Base-by-base conservation (phyloP, 2,797 vertebrate genomes). In the Falco concolor region DNA sequence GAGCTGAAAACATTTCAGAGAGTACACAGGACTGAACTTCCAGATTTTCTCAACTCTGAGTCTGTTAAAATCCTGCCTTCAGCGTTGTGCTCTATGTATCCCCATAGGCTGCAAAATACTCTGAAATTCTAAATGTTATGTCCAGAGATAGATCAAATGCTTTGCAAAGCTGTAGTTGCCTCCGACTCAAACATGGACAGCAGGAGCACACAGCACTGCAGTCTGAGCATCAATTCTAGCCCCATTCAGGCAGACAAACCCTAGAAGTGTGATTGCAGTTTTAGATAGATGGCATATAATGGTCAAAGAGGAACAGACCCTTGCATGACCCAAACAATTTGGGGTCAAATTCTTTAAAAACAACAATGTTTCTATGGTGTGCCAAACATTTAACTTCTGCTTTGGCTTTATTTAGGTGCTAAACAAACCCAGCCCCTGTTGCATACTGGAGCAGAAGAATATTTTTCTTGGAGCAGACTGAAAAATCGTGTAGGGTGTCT, bases 41-140 rank as follows among this genome's bases (percentile, higher is more conserved):
- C 22, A 30, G 14, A 52, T 67, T 42, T 70, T 70, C 36, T 57
- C 16, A 44, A 5, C 38, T 76, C 42, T 1, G 6, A 32, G 27
- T 20, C 47, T 28, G 34, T 54, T 89, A 57, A 91, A 80, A 79
- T 73, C 24, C 14, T 56, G 42, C 63, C 63, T 59, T 61, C 15
- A 1, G 0, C 22, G 3, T 4, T 77, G 20, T 42, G 12, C 10
- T 59, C 20, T 21, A 1, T 7, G 8, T 27, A 73, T 21, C 13
- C 44, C 0, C 2, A 50, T 1, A 59, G 20, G 53, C 47, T 76
- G 20, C 40, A 85, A 2, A 16, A 83, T 24, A 5, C 12, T 10
- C 30, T 32, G n/a, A 70, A 85, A 87, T 28, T 18, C 27, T 68
- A 2, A 42, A 52, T 61, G 57, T 69, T 11, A 4, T 3, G 3